Evolutionary conservation across 2,113 vertebrate genomes (phyloP).

Genomic region (Globicephala melas): DNA sequence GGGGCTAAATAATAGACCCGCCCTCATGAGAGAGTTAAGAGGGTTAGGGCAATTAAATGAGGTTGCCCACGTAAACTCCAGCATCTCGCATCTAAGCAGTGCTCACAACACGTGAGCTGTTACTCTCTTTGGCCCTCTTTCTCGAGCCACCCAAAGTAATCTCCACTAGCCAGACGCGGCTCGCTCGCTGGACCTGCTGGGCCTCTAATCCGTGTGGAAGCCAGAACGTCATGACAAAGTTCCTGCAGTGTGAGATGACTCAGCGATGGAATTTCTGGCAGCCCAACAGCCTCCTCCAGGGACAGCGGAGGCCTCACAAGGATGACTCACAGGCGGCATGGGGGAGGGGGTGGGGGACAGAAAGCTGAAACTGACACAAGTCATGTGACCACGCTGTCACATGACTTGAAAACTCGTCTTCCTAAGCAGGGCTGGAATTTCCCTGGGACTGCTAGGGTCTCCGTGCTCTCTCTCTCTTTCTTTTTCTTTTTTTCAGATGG

Average conservation of each 20-base stretch:
- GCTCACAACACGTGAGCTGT: accelerated
- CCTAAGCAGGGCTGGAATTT: too few relatives aligned
- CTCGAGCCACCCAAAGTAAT: background rate
- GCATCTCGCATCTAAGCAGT: background rate
- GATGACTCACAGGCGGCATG: background rate
- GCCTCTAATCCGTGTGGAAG: background rate
- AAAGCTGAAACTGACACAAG: background rate
- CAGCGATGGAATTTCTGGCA: background rate
- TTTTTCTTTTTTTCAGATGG: background rate
- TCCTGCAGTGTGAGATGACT: background rate
- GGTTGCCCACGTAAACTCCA: accelerated
- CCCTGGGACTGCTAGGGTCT: background rate
- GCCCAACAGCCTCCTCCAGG: background rate
- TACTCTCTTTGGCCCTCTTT: background rate
- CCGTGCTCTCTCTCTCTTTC: background rate
- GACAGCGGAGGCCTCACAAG: background rate
- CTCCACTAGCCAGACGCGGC: background rate
- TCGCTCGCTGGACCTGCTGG: background rate
- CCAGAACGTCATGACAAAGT: background rate
- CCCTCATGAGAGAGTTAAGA: background rate
- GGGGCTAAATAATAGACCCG: background rate
- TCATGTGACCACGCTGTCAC: background rate
- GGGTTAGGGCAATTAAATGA: accelerated
- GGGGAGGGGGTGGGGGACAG: background rate
- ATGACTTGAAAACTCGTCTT: background rate